These are phyloP conservation scores for Pelusios castaneus DNA, from an alignment of 2,113 vertebrate species.

Conservation along the genomic window DNA sequence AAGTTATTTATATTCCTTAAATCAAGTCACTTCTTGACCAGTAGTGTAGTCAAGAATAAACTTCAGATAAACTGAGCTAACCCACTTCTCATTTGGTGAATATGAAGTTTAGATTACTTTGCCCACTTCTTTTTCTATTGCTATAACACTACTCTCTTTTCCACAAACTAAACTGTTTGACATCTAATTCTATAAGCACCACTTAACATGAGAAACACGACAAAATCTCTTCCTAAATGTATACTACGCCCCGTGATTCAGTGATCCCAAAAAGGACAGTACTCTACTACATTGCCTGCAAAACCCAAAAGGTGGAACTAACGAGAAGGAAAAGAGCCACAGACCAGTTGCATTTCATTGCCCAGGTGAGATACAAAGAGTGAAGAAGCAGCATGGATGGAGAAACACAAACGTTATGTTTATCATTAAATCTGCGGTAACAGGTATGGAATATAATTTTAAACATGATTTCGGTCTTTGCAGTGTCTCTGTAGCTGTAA, in stretches of 20 bases:
- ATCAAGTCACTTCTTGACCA: conserved; percentile 52
- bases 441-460: background rate
- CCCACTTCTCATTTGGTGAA: background rate
- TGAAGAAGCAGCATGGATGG: conserved; percentile 5
- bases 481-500: conserved; percentile 22
- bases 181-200: background rate
- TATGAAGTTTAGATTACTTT: background rate
- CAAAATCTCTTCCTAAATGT: conserved; percentile 40
- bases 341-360: conserved; percentile 12
- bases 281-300: conserved; percentile 18
- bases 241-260: conserved; percentile 37
- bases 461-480: conserved; percentile 13
- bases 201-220: conserved; percentile 40
- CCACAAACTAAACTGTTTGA: conserved; percentile 46
- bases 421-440: background rate
- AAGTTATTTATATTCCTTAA: conserved; percentile 24
- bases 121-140: background rate
- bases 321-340: conserved; percentile 15
- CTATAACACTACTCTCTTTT: background rate
- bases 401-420: background rate
- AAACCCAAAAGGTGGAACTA: conserved; percentile 40
- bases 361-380: background rate
- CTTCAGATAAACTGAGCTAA: background rate
- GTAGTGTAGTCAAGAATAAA: background rate
- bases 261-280: conserved; percentile 47